Evolutionary conservation across 2,888 invertebrate species (phyloP).

Genomic region (Anthophora plumipes): DNA sequence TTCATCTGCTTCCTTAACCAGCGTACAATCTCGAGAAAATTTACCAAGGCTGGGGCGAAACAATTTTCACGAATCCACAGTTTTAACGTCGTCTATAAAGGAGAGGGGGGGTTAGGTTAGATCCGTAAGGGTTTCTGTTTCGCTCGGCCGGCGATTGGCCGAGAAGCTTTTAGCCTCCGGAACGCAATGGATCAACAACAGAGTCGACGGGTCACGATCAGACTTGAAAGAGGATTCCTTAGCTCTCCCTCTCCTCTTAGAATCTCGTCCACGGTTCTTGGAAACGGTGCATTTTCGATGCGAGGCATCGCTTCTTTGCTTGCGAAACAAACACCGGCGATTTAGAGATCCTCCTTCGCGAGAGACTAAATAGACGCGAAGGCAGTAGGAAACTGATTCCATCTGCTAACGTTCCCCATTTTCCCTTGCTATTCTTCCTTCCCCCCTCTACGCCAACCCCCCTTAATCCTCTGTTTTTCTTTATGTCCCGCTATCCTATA

Average conservation of each 20-base stretch:
- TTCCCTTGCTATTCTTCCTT: slow-evolving; percentile 18
- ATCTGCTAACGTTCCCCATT: slow-evolving; percentile 28
- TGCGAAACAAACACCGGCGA: slow-evolving; percentile 76
- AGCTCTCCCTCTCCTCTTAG: too few relatives aligned
- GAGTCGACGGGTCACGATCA: slow-evolving; percentile 71
- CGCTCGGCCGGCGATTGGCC: slow-evolving; percentile 50
- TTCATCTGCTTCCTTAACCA: background rate
- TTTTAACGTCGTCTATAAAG: background rate
- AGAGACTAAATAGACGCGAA: slow-evolving; percentile 66
- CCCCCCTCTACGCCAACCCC: slow-evolving; percentile 37
- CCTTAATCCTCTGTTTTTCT: slow-evolving; percentile 53
- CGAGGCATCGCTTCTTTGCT: slow-evolving; percentile 73
- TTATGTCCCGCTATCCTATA: slow-evolving; percentile 38
- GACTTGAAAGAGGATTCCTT: slow-evolving; percentile 49
- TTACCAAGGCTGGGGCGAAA: slow-evolving; percentile 31
- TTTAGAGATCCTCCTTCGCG: slow-evolving; percentile 67
- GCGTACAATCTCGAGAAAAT: slow-evolving; percentile 18
- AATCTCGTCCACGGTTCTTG: too few relatives aligned
- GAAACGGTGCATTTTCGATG: slow-evolving; percentile 73
- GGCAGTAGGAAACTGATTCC: slow-evolving; percentile 64
- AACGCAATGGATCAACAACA: slow-evolving; percentile 63
- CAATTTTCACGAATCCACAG: slow-evolving; percentile 11
- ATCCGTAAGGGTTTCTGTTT: slow-evolving; percentile 42
- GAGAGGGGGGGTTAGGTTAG: too few relatives aligned
- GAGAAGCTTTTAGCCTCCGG: slow-evolving; percentile 64